These are phyloP conservation scores for Serrognathus titanus DNA, from an alignment of 2,888 invertebrate genomes.

Conservation along the genomic window DNA sequence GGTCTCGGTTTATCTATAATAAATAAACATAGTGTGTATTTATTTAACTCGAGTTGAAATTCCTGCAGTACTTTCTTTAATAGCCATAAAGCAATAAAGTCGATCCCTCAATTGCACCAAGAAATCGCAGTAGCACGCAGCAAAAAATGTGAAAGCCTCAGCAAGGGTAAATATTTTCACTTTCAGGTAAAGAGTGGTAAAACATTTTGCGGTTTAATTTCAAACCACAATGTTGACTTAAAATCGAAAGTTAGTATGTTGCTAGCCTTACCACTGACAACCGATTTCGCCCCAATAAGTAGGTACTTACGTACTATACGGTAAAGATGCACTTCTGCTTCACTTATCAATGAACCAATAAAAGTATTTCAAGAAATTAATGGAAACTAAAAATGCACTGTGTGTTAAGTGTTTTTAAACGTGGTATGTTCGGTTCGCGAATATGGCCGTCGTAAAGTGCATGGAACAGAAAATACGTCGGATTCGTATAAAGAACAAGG, in stretches of 20 bases:
- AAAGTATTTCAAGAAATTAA: no score
- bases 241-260: conserved; percentile 16
- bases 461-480: conserved; percentile 22
- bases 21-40: no score
- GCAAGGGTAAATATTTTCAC: conserved; percentile 33
- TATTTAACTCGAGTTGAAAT: no score
- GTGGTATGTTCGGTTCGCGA: conserved; percentile 13
- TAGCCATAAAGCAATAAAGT: conserved; percentile 27
- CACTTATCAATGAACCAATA: no score
- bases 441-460: conserved; percentile 34
- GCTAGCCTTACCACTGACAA: no score
- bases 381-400: neutral
- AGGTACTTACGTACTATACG: no score
- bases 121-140: conserved; percentile 5
- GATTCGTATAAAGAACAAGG: conserved; percentile 24
- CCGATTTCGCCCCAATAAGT: no score
- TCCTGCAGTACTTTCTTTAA: conserved; percentile 15
- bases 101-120: conserved; percentile 19
- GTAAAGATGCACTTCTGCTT: no score
- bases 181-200: conserved; percentile 35
- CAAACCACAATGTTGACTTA: conserved; percentile 16
- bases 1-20: no score
- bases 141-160: conserved; percentile 13
- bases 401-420: conserved; percentile 13
- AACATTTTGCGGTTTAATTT: conserved; percentile 14